Base-by-base conservation (phyloP, 2,888 invertebrate genomes). In the Caenorhabditis uteleia region DNA sequence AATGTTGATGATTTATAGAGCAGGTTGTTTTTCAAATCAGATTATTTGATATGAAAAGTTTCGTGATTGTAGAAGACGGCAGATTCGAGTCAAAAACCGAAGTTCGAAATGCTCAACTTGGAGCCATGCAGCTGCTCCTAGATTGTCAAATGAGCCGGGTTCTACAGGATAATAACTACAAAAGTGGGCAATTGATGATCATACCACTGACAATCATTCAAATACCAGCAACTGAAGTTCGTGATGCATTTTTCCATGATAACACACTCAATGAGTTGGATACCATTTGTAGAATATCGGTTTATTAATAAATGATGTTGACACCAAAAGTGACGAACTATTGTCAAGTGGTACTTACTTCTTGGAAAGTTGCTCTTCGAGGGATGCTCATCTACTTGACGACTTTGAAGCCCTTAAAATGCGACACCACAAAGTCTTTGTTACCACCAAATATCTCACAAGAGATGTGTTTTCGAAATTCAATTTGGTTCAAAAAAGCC, bases 1-100 rank as follows among this genome's bases (percentile, higher is more conserved):
- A 18, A 64, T 61, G 20, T 38, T 75, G 14, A 18, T 75, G 8
- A 57, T 72, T 44, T 72, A 68, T 40, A 18, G 61, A 42, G 26
- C 69, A 33, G 70, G 73, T 72, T 31, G 21, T 26, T 20, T 20
- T 25, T 42, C 20, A 5, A 6, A 34, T 34, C n/a, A 5, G 5
- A n/a, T 34, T 34, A 12, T 29, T 29, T 29, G 12, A 12, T 29
- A n/a, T n/a, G n/a, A n/a, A n/a, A n/a, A n/a, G n/a, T n/a, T n/a
- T n/a, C n/a, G n/a, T n/a, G n/a, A n/a, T n/a, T n/a, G n/a, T n/a
- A 62, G 64, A 64, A 46, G 64, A 64, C 18, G 53, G 49, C 1
- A 48, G 64, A 7, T 23, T 64, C 5, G 64, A 64, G 38, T 40
- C 49, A 12, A 64, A 54, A 18, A 8, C 34, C 2, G 58, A 64